phyloP scores from a whole-genome alignment of 2,113 vertebrate species.

The Hydropotes inermis region DNA sequence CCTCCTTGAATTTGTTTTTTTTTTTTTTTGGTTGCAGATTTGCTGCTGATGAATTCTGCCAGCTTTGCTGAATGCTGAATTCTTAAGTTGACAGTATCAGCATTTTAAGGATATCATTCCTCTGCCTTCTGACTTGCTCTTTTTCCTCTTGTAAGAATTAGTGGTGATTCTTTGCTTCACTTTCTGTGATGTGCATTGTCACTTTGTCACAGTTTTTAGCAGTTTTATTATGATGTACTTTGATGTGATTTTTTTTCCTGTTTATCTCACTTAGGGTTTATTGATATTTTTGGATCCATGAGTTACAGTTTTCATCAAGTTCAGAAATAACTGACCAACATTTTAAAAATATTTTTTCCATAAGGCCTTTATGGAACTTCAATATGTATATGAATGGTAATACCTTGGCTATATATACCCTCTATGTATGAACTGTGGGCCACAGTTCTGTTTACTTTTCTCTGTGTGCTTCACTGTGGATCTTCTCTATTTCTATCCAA shows the following conservation, averaged over 20 bases:
- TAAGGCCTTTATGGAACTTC: not conserved
- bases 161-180: not conserved
- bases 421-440: not conserved
- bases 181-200: not conserved
- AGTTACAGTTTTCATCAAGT: not conserved
- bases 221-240: not conserved
- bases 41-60: not conserved
- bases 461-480: not conserved
- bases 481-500: not conserved
- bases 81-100: not conserved
- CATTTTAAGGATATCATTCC: not conserved
- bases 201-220: not conserved
- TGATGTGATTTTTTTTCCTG: not conserved
- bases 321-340: not conserved
- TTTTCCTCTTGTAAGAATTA: not conserved
- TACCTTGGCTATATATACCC: not conserved
- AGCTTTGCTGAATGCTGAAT: not conserved
- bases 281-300: not conserved
- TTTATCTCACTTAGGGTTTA: not conserved
- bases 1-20: not conserved
- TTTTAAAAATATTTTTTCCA: not conserved
- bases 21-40: not conserved
- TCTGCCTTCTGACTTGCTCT: not conserved
- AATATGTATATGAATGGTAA: not conserved
- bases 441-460: not conserved